Base-by-base conservation (phyloP, 2,888 invertebrate genomes). In the Digitonthophagus gazella region DNA sequence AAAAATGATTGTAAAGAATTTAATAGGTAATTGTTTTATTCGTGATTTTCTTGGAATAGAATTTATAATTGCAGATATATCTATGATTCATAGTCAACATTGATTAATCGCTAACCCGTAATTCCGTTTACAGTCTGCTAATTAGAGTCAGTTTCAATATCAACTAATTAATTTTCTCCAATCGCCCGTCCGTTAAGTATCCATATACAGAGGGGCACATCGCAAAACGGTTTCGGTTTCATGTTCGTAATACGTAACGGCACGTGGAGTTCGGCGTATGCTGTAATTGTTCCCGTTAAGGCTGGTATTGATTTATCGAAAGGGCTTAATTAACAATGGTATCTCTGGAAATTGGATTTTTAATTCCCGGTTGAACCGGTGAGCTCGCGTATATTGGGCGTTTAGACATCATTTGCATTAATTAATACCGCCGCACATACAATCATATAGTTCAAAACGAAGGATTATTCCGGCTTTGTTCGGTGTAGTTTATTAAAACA, bases 331-430 rank as follows among this genome's bases (percentile, higher is more conserved):
- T 44, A 44, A 44, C 28, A 44, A 19, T 18, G 18, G 61, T 16
- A 19, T 14, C n/a, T 18, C 18, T 16, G 61, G 20, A 61, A 61
- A 4, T 44, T 44, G 28, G 28, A 44, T 61, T 61, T 61, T 61
- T 61, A 18, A 61, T 61, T 19, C 18, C n/a, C 61, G 18, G 2
- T 57, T n/a, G 57, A 57, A 61, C n/a, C 61, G 18, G n/a, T 44
- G 8, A 44, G 18, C 6, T 61, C 61, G 19, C 18, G 61, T 61
- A 18, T n/a, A 18, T 61, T 18, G 14, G n/a, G 5, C 61, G 18
- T 61, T 61, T 61, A 20, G 19, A 15, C 6, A 20, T 61, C 18
- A 61, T 61, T 61, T 61, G 61, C 61, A 61, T 61, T 61, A 61
- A 61, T 61, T 61, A 61, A 61, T 61, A 61, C 61, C 18, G 15